Evolutionary conservation across 2,888 invertebrate genomes (phyloP).

Genomic region (Synergus itoensis): DNA sequence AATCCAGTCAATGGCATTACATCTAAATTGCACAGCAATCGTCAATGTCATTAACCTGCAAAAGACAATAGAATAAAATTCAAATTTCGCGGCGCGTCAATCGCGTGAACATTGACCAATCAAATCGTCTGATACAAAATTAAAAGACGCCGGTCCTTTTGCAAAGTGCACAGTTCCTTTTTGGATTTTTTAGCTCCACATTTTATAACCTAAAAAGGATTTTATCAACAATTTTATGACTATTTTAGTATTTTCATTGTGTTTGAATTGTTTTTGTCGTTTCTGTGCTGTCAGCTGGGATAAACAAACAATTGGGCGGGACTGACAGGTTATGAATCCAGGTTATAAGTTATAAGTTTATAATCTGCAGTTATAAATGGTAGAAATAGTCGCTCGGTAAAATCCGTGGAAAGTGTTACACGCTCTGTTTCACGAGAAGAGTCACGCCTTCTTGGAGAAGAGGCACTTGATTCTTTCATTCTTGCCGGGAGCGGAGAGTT

Average conservation of each 20-base stretch:
- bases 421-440: slow-evolving; percentile 36
- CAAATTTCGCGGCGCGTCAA: slow-evolving; percentile 8
- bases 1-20: not conserved
- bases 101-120: not conserved
- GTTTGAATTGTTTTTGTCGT: not conserved
- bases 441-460: slow-evolving; percentile 37
- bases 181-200: not conserved
- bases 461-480: slow-evolving; percentile 33
- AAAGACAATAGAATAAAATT: not conserved
- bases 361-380: not conserved
- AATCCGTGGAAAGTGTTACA: slow-evolving; percentile 28
- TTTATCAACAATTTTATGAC: not conserved
- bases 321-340: not conserved
- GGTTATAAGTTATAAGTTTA: slow-evolving; percentile 26
- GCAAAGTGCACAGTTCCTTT: not conserved
- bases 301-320: not conserved
- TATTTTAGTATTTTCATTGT: not conserved
- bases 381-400: slow-evolving; percentile 4
- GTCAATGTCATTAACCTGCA: not conserved
- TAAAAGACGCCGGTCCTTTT: slow-evolving; percentile 9
- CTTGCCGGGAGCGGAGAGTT: not conserved
- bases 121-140: not conserved
- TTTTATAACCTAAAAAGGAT: not conserved
- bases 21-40: not conserved
- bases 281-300: not conserved